phyloP scores from a whole-genome alignment of 2,888 invertebrate species.

The Agonopterix subpropinquella region DNA sequence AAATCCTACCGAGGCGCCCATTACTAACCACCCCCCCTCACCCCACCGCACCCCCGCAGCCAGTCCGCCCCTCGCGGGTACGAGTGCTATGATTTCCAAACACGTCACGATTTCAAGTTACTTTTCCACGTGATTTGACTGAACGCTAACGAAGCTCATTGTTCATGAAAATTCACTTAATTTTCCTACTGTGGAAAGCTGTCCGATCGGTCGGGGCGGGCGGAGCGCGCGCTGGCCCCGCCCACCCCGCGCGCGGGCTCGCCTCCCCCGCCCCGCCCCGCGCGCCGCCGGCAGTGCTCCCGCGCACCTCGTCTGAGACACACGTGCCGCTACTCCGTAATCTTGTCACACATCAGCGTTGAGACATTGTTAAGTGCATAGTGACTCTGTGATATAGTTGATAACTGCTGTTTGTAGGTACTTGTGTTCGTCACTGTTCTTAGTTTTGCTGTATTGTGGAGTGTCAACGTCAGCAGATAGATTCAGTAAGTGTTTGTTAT shows the following conservation, averaged over 20 bases:
- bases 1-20: slow-evolving; percentile 41
- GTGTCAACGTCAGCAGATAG: no score
- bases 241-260: slow-evolving; percentile 18
- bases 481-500: no score
- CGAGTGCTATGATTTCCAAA: slow-evolving; percentile 29
- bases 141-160: neutral
- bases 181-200: neutral
- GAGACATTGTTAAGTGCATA: no score
- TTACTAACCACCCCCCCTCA: no score
- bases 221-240: slow-evolving; percentile 8
- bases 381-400: no score
- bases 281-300: slow-evolving; percentile 33
- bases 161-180: neutral
- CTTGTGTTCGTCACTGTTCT: no score
- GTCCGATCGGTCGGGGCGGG: neutral
- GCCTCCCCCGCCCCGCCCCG: slow-evolving; percentile 15
- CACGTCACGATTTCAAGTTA: slow-evolving; percentile 18
- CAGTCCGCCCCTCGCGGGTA: neutral
- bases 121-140: neutral
- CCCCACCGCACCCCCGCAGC: neutral
- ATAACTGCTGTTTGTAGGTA: no score
- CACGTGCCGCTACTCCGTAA: slow-evolving; percentile 22
- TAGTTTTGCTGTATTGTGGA: no score
- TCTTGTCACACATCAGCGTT: neutral
- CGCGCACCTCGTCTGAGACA: slow-evolving; percentile 33